These are phyloP conservation scores for Thecocarcelia acutangulata DNA, from an alignment of 2,888 invertebrate genomes.

Conservation along the genomic window DNA sequence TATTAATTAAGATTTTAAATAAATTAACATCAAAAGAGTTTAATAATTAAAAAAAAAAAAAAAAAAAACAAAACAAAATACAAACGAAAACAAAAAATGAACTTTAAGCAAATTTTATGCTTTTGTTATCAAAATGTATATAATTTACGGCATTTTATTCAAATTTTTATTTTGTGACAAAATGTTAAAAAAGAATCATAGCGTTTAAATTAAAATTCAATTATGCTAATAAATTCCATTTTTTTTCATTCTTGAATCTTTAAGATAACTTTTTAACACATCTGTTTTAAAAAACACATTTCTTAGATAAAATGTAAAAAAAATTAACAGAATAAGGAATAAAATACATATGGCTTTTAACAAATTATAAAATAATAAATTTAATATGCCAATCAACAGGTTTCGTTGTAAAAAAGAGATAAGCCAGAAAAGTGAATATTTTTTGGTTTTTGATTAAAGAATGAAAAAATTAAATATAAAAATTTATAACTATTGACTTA, in stretches of 20 bases:
- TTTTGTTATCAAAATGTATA: not conserved
- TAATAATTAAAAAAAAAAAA: slow-evolving; percentile 30
- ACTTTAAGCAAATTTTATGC: not conserved
- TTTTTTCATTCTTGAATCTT: not conserved
- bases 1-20: slow-evolving; percentile 59
- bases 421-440: too few species aligned
- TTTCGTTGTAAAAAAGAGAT: not conserved
- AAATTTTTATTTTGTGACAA: slow-evolving; percentile 27
- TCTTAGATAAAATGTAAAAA: not conserved
- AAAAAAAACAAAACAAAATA: not conserved
- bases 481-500: too few species aligned
- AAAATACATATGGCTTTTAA: slow-evolving; percentile 12
- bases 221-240: slow-evolving; percentile 51
- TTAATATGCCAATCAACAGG: slow-evolving; percentile 24
- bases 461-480: too few species aligned
- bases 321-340: slow-evolving; percentile 19
- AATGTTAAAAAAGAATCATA: not conserved
- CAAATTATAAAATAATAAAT: slow-evolving; percentile 17
- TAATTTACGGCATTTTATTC: not conserved
- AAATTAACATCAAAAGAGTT: slow-evolving; percentile 58
- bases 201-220: slow-evolving; percentile 45
- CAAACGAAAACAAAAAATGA: not conserved
- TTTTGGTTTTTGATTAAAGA: too few species aligned
- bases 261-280: slow-evolving; percentile 61
- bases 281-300: slow-evolving; percentile 21